phyloP scores from a whole-genome alignment of 2,113 vertebrate genomes.

The Noctilio leporinus region DNA sequence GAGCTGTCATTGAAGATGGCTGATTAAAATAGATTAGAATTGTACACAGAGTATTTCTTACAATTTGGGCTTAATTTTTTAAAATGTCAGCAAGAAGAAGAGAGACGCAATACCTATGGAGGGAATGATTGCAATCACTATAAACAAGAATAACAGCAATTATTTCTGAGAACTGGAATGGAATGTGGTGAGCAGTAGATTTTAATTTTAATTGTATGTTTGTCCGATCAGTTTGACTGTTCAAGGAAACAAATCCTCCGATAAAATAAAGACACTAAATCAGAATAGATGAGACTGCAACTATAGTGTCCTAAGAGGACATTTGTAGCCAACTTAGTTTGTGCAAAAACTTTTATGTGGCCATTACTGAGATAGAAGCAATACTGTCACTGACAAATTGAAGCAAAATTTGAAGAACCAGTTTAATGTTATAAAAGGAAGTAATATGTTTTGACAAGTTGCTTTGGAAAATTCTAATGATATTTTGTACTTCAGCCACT shows the following conservation, averaged over 20 bases:
- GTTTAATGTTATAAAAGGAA: neutral
- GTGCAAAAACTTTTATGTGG: neutral
- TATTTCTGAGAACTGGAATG: neutral
- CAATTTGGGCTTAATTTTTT: neutral
- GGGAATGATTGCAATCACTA: neutral
- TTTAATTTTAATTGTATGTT: neutral
- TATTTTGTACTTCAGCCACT: neutral
- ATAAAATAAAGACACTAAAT: neutral
- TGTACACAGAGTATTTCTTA: neutral
- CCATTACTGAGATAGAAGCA: neutral
- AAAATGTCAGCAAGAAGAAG: neutral
- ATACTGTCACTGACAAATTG: accelerated
- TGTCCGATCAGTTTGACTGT: neutral
- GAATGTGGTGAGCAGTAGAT: neutral
- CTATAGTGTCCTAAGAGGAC: neutral
- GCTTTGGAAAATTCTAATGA: neutral
- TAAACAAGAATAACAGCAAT: neutral
- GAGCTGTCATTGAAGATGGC: neutral
- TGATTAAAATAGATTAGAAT: neutral
- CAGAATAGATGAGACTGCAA: neutral
- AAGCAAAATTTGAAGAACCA: neutral
- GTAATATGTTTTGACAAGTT: neutral
- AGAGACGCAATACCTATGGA: neutral
- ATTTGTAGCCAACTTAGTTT: neutral
- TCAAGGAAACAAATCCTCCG: neutral